Base-by-base conservation (phyloP, 2,888 invertebrate species). In the Julus scandinavius region DNA sequence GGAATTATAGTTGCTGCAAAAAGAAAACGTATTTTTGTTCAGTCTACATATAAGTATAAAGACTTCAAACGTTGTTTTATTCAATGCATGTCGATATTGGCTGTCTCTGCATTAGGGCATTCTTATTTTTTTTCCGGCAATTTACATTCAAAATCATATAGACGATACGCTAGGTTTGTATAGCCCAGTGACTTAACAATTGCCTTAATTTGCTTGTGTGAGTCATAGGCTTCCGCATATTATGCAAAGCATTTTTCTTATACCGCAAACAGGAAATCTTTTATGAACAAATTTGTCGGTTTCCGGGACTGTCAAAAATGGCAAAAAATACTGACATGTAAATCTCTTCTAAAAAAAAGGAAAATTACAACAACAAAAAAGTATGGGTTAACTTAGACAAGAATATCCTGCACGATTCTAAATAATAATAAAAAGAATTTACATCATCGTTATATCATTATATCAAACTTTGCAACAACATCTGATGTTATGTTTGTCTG, bases 181-280 rank as follows among this genome's bases (percentile, higher is more conserved):
- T 29, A 72, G 5, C 45, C 29, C 9, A 54, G 4, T 11, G 3
- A 1, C 11, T 13, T 17, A 11, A 17, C 54, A 54, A 54, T 54
- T 7, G 17, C 11, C 6, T 15, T 17, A 54, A 54, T 17, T 15
- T 54, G 17, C 15, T 54, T 3, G 54, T 54, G 17, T 54, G 54
- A 54, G 54, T 54, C 20, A 72, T 63, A 20, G 20, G 7, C 6
- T 9, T 20, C 20, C 72, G 29, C 2, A 20, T 20, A 20, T 72
- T 72, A 20, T 29, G 72, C n/a, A 20, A 20, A n/a, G 54, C 3
- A 15, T 54, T 29, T 29, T 72, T 72, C 72, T 72, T 29, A 29
- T 29, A 72, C 72, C 72, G 20, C 29, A 72, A 72, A 20, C 72
- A 72, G 72, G 72, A 72, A 72, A 72, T 72, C 17, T n/a, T 63